Conservation (phyloP, 30 jellyfish, hydroid and myxozoan genomes). For the Turritopsis rubra region DNA sequence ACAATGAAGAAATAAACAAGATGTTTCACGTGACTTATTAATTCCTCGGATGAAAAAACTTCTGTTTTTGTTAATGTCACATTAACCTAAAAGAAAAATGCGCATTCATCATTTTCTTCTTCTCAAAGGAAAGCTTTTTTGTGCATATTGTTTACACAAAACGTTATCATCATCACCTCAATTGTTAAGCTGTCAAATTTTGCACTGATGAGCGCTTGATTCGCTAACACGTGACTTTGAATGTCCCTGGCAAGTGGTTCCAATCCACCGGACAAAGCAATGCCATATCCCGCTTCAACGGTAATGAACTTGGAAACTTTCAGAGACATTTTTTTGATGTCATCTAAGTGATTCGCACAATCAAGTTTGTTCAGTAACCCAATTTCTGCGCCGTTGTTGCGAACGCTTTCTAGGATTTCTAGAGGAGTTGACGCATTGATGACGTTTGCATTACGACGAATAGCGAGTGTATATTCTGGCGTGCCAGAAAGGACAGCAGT, state of each 20-base stretch:
- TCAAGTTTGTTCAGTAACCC: neutral
- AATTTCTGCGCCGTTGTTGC: neutral
- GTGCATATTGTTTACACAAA: neutral
- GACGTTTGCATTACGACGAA: neutral
- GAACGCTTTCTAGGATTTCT: neutral
- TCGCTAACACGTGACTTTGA: neutral
- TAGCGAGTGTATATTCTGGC: neutral
- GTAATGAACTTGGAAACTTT: neutral
- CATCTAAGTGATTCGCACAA: neutral
- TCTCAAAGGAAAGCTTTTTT: neutral
- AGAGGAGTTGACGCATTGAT: neutral
- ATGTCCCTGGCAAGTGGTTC: neutral
- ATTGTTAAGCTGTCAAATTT: neutral
- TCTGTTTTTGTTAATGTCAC: neutral
- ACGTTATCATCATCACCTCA: neutral
- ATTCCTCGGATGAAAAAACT: neutral
- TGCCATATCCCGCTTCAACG: neutral
- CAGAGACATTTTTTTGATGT: neutral
- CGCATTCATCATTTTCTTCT: neutral
- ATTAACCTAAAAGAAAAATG: neutral
- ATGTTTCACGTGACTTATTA: neutral
- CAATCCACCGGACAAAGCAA: neutral
- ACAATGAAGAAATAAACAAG: neutral
- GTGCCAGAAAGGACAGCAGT: constrained; percentile 9
- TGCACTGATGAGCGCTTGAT: neutral